These are phyloP conservation scores for Nephila pilipes DNA, from an alignment of 1,140 invertebrate species.

Conservation along the genomic window DNA sequence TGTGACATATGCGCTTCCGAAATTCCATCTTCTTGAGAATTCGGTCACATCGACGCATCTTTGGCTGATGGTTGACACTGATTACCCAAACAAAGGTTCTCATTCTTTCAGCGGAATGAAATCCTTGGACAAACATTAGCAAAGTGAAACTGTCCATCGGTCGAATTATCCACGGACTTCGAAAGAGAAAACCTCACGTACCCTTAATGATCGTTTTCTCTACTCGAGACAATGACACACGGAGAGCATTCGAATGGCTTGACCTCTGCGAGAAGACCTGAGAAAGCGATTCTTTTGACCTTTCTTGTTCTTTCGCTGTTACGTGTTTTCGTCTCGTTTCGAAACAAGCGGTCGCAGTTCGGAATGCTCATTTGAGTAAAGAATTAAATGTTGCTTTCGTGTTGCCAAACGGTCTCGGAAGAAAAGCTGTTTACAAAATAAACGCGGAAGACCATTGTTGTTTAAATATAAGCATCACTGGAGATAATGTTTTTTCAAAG, in stretches of 20 bases:
- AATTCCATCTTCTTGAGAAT: neutral
- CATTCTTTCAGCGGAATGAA: neutral
- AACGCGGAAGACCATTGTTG: no score
- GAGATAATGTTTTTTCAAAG: no score
- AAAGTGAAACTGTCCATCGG: conserved; percentile 12
- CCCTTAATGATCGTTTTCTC: conserved; percentile 29
- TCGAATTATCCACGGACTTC: neutral
- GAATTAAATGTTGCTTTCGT: neutral
- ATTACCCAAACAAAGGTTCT: neutral
- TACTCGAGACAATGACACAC: neutral
- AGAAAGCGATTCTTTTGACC: conserved; percentile 34
- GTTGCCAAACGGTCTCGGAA: neutral
- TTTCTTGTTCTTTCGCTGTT: neutral
- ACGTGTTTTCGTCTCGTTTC: neutral
- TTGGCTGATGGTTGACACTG: neutral
- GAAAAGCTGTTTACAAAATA: no score
- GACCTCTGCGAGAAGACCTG: neutral
- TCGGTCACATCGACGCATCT: conserved; percentile 15
- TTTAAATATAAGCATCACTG: no score
- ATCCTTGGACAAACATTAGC: conserved; percentile 25
- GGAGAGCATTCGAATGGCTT: neutral
- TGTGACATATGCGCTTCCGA: neutral
- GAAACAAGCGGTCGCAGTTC: neutral
- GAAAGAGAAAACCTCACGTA: conserved; percentile 15
- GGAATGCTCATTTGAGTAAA: neutral